Conservation (phyloP, 2,797 vertebrate species). For the Aeoliscus strigatus region DNA sequence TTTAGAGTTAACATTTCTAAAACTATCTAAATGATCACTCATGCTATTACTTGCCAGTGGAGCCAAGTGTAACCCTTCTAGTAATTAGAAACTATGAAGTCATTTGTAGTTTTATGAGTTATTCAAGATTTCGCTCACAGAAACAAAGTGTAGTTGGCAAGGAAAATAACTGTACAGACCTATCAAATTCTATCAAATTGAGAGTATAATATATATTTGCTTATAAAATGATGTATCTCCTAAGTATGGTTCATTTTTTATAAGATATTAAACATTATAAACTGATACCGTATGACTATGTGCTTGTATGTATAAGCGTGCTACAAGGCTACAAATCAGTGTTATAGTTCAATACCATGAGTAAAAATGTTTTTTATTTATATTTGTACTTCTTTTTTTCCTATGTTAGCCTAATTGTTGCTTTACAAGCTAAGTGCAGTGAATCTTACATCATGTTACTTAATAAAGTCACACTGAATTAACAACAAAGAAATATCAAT, state of each 20-base stretch:
- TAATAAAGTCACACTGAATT: too few relatives aligned
- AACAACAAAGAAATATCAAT: too few relatives aligned
- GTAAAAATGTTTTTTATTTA: too few relatives aligned
- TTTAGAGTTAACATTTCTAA: conserved; percentile 16
- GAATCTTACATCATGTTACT: too few relatives aligned
- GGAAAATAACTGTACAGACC: conserved; percentile 63
- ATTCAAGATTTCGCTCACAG: conserved; percentile 51
- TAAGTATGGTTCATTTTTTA: conserved; percentile 71
- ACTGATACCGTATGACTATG: conserved; percentile 38
- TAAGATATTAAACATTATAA: conserved; percentile 65
- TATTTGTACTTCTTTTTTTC: too few relatives aligned
- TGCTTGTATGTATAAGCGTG: neutral
- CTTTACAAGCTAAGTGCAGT: too few relatives aligned
- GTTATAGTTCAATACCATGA: too few relatives aligned
- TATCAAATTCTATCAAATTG: conserved; percentile 69
- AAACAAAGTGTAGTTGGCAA: conserved; percentile 27
- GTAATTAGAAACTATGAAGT: conserved; percentile 36
- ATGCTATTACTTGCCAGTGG: conserved; percentile 23
- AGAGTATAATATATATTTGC: conserved; percentile 82
- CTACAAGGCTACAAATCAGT: neutral
- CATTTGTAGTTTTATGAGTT: conserved; percentile 43
- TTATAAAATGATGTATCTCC: conserved; percentile 69
- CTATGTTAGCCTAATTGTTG: too few relatives aligned
- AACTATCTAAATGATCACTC: conserved; percentile 40
- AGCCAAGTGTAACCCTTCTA: conserved; percentile 13